A percentile compares a stretch with the other conserved stretches of the same genome.
phyloP scores from a whole-genome alignment of 2,797 vertebrate genomes.

The Takifugu rubripes region DNA sequence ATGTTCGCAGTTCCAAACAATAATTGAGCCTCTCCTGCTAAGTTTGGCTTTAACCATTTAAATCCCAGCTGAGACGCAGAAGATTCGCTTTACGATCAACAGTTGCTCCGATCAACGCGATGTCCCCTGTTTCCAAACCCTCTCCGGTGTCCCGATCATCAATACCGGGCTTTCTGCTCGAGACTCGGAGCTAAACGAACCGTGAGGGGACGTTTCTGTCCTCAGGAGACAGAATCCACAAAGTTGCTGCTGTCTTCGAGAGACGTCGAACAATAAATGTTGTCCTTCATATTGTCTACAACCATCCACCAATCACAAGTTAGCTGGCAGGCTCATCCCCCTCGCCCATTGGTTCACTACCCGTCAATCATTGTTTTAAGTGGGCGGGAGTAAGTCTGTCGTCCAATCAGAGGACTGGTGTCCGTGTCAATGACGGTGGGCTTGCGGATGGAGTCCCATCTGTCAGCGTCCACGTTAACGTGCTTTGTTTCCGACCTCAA shows the following conservation, averaged over 20 bases:
- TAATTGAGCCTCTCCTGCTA: constrained; percentile 46
- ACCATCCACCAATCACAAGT: constrained; percentile 49
- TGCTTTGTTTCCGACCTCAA: too few species aligned
- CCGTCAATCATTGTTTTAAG: neutral
- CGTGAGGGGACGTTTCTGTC: neutral
- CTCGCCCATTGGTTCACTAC: constrained; percentile 1
- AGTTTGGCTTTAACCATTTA: constrained; percentile 54
- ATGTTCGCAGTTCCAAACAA: neutral
- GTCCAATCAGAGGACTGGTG: constrained; percentile 44
- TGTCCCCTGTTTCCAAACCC: neutral
- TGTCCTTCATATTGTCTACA: constrained; percentile 44
- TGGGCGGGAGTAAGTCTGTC: neutral
- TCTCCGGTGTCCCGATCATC: neutral
- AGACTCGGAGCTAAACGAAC: neutral
- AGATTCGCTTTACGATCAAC: constrained; percentile 23
- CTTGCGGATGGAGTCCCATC: constrained; percentile 29
- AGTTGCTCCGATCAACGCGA: constrained; percentile 7
- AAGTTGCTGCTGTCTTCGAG: constrained; percentile 37
- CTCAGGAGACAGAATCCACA: constrained; percentile 13
- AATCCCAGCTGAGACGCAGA: constrained; percentile 45
- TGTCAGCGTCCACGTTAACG: neutral
- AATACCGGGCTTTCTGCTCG: neutral
- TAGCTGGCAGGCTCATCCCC: neutral
- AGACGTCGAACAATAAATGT: constrained; percentile 55
- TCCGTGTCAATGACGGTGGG: constrained; percentile 1